These are phyloP conservation scores for Drosophila robusta DNA, from an alignment of 2,888 invertebrate species.

Conservation along the genomic window DNA sequence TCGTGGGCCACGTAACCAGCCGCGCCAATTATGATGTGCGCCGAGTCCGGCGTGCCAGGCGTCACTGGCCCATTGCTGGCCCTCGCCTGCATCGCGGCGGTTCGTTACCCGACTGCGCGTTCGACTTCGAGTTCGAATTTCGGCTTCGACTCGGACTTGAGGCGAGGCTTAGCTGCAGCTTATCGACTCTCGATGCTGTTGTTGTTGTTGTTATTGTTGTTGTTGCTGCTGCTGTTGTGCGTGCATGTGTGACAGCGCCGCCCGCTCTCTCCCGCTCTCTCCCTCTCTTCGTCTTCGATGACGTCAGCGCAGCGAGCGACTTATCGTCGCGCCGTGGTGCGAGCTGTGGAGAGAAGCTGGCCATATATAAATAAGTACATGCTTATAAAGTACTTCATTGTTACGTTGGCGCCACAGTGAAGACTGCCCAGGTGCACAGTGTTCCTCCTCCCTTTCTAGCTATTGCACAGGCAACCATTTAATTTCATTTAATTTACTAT, in stretches of 20 bases:
- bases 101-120: slow-evolving; percentile 2
- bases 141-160: slow-evolving; percentile 2
- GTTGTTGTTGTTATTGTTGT: not conserved
- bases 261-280: not conserved
- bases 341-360: slow-evolving; percentile 27
- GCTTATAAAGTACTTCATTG: slow-evolving; percentile 7
- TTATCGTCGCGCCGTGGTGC: slow-evolving; percentile 32
- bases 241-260: slow-evolving; percentile 32
- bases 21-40: slow-evolving; percentile 74
- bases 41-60: slow-evolving; percentile 77
- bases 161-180: slow-evolving; percentile 19
- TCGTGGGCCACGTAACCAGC: slow-evolving; percentile 76
- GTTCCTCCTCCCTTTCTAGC: not conserved
- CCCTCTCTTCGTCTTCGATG: slow-evolving; percentile 20
- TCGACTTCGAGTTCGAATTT: slow-evolving; percentile 8
- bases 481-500: too few species aligned
- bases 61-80: slow-evolving; percentile 58
- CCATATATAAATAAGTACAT: slow-evolving; percentile 27
- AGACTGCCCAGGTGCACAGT: slow-evolving; percentile 1
- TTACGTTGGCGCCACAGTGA: slow-evolving; percentile 14
- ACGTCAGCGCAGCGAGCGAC: slow-evolving; percentile 38
- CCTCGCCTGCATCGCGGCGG: slow-evolving; percentile 33
- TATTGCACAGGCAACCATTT: too few species aligned
- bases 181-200: slow-evolving; percentile 15
- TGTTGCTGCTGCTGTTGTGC: slow-evolving; percentile 10